A percentile compares a stretch with the other conserved stretches of the same genome.
phyloP scores from a whole-genome alignment of 2,113 vertebrate species.

The Argyrosomus japonicus region DNA sequence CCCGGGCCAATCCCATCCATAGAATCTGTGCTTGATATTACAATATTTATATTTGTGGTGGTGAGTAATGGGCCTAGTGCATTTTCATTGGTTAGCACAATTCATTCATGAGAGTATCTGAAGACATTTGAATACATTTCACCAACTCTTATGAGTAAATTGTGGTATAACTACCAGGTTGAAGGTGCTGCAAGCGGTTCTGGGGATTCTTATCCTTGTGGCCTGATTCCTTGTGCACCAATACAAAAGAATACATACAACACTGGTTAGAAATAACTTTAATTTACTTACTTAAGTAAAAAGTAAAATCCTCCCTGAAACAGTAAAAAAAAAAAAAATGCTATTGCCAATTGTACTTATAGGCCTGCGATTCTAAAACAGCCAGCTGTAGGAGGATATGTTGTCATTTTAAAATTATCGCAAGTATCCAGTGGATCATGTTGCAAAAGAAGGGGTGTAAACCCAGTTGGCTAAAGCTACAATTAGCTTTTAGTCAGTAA shows the following conservation, averaged over 20 bases:
- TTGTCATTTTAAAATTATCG: constrained; percentile 4
- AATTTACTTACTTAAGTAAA: no score
- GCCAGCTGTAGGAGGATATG: background rate
- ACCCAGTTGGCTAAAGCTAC: background rate
- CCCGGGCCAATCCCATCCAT: background rate
- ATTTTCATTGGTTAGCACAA: background rate
- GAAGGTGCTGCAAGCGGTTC: background rate
- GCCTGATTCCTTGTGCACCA: background rate
- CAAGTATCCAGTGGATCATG: background rate
- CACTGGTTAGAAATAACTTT: background rate
- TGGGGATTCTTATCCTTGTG: background rate
- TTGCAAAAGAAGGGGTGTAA: background rate
- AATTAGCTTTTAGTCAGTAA: constrained; percentile 14
- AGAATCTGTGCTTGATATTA: background rate
- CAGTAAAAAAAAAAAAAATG: background rate
- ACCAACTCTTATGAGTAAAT: background rate
- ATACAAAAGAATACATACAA: background rate
- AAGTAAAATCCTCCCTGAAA: background rate
- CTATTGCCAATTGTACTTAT: background rate
- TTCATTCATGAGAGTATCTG: background rate
- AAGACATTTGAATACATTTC: background rate
- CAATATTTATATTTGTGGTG: background rate
- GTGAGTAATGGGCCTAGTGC: background rate
- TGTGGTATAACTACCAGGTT: background rate
- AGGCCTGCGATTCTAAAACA: background rate